Evolutionary conservation across 37 sponge, comb jelly and placozoan species (phyloP).

Genomic region (Spongilla lacustris): DNA sequence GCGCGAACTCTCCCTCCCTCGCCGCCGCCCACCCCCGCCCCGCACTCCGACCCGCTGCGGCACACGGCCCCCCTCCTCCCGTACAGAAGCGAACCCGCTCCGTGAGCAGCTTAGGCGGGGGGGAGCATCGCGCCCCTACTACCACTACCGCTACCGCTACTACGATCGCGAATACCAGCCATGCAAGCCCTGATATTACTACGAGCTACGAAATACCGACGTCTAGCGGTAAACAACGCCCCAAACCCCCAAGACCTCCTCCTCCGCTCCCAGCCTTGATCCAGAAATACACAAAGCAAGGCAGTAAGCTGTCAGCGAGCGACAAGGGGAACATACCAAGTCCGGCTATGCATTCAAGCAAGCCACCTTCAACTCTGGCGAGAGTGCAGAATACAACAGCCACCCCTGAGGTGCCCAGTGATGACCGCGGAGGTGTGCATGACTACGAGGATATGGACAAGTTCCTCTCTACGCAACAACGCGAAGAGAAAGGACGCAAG

Average conservation of each 20-base stretch:
- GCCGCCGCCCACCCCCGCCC: neutral
- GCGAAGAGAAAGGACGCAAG: neutral
- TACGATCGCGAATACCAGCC: neutral
- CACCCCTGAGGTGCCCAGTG: neutral
- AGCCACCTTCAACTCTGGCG: neutral
- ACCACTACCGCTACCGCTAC: neutral
- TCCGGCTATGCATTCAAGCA: neutral
- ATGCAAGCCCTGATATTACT: too few relatives aligned
- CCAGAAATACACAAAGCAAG: neutral
- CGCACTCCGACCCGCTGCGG: too few relatives aligned
- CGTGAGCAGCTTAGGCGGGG: neutral
- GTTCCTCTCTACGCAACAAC: neutral
- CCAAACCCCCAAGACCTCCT: neutral
- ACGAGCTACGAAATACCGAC: neutral
- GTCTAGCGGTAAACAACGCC: too few relatives aligned
- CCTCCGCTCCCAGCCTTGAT: neutral
- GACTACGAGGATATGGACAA: neutral
- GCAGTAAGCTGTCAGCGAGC: neutral
- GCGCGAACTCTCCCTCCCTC: neutral
- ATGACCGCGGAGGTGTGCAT: neutral
- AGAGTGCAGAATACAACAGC: neutral
- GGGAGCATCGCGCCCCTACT: neutral
- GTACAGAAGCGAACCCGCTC: neutral
- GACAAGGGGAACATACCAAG: neutral
- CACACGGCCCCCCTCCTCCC: neutral